Evolutionary conservation across 2,888 invertebrate genomes (phyloP).

Genomic region (Copidosoma aretas): DNA sequence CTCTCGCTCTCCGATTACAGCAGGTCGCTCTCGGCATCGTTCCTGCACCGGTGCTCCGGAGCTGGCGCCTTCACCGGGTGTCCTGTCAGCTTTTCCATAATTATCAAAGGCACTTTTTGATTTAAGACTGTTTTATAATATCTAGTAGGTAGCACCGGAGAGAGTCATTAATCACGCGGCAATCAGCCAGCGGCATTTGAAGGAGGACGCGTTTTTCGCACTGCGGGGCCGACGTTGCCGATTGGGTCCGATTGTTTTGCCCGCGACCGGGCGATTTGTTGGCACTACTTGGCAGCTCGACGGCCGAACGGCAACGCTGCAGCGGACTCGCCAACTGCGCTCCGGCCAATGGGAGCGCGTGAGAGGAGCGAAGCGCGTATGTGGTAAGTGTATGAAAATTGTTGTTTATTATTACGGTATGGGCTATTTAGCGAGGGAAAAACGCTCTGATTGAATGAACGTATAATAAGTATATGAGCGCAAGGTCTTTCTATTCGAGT

Average conservation of each 20-base stretch:
- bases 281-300: not conserved
- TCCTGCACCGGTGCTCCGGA: not conserved
- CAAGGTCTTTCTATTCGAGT: no score
- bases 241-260: slow-evolving; percentile 2
- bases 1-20: not conserved
- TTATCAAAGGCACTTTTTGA: not conserved
- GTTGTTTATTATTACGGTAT: no score
- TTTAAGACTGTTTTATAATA: not conserved
- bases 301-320: slow-evolving; percentile 24
- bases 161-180: not conserved
- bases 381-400: no score
- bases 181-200: slow-evolving; percentile 21
- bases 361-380: not conserved
- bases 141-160: not conserved
- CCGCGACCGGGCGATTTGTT: no score
- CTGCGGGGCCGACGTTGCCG: slow-evolving; percentile 26
- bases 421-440: no score
- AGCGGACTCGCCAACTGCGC: not conserved
- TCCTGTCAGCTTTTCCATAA: not conserved
- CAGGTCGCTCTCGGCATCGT: not conserved
- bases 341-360: slow-evolving; percentile 18
- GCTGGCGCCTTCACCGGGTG: not conserved
- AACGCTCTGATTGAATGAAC: no score
- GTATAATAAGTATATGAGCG: no score
- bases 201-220: slow-evolving; percentile 28